Percentiles rank a stretch among this genome's conserved stretches.
These are phyloP conservation scores for Papilio helenus DNA, from an alignment of 1,140 invertebrate genomes.

Conservation along the genomic window DNA sequence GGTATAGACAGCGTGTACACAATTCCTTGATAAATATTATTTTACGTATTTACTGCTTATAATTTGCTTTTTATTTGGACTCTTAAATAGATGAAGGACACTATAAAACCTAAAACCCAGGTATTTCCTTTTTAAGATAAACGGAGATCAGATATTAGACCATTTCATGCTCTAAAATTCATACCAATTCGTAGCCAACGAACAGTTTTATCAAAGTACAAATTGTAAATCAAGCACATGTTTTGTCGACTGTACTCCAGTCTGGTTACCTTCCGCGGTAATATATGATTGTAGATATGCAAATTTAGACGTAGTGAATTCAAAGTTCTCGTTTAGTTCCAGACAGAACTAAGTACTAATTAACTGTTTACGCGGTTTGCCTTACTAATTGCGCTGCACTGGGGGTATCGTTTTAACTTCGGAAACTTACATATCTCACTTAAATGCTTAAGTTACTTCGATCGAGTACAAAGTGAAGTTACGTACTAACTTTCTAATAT, in stretches of 20 bases:
- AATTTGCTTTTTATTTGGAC: too few species aligned
- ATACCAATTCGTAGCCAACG: neutral
- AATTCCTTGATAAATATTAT: neutral
- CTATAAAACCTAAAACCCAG: too few species aligned
- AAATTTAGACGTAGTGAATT: constrained; percentile 28
- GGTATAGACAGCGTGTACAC: neutral
- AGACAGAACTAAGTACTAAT: constrained; percentile 35
- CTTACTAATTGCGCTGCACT: constrained; percentile 33
- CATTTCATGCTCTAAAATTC: too few species aligned
- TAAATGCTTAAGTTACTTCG: constrained; percentile 21
- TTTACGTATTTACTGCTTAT: neutral
- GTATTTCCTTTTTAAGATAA: too few species aligned
- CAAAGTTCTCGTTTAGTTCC: constrained; percentile 24
- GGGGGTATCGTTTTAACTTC: constrained; percentile 31
- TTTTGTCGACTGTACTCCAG: constrained; percentile 3
- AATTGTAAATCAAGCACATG: neutral
- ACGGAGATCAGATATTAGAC: too few species aligned
- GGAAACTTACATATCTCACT: constrained; percentile 19
- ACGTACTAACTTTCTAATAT: neutral
- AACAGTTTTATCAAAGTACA: too few species aligned
- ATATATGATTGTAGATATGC: constrained; percentile 26
- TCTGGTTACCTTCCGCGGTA: neutral
- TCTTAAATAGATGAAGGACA: too few species aligned
- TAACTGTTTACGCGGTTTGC: constrained; percentile 32
- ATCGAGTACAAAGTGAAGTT: neutral